phyloP scores from a whole-genome alignment of 1,140 invertebrate species.

The Batillaria attramentaria region DNA sequence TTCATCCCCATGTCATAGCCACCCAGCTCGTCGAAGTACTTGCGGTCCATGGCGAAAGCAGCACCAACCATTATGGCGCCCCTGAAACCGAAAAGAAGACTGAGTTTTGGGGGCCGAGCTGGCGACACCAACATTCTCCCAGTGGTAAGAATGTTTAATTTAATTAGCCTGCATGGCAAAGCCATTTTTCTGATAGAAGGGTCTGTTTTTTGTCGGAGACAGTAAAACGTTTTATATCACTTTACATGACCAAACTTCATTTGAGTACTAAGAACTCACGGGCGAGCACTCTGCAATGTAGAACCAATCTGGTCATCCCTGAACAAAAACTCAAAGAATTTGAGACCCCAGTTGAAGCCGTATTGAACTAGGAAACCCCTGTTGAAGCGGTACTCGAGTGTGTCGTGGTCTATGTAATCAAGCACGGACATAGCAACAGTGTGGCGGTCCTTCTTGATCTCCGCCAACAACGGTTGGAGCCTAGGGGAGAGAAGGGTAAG shows the following conservation, averaged over 20 bases:
- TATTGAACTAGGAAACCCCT: conserved; percentile 51
- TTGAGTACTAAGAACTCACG: background rate
- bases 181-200: too few species aligned
- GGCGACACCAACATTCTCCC: too few species aligned
- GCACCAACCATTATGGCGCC: conserved; percentile 93
- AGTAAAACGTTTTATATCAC: background rate
- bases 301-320: background rate
- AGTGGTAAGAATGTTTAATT: background rate
- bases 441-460: conserved; percentile 90
- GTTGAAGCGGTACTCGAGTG: conserved; percentile 52
- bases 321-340: conserved; percentile 56
- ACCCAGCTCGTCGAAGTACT: conserved; percentile 92
- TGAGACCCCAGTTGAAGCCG: conserved; percentile 61
- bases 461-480: conserved; percentile 90
- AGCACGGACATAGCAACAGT: conserved; percentile 73
- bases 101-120: too few species aligned
- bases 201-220: too few species aligned
- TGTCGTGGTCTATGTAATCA: conserved; percentile 55
- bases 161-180: background rate
- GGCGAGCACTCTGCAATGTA: background rate
- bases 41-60: conserved; percentile 90
- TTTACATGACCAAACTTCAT: background rate
- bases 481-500: conserved; percentile 73
- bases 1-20: conserved; percentile 76
- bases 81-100: conserved; percentile 34